Evolutionary conservation across 2,797 vertebrate genomes (phyloP).

Genomic region (Cuculus canorus): DNA sequence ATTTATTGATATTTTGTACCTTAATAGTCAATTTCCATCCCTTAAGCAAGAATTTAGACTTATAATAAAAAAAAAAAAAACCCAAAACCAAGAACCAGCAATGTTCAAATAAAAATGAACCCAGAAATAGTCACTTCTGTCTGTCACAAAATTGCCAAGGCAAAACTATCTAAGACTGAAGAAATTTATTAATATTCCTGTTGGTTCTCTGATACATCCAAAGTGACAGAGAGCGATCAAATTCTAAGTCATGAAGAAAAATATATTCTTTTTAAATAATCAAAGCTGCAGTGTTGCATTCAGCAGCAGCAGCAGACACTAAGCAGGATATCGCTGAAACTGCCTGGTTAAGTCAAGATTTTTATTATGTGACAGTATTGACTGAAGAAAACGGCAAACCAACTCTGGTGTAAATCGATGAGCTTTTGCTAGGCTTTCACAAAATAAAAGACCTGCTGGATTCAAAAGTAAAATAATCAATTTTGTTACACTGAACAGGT

Average conservation of each 20-base stretch:
- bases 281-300: background rate
- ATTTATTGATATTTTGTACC: background rate
- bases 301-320: background rate
- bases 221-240: background rate
- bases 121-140: background rate
- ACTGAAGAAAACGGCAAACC: constrained; percentile 62
- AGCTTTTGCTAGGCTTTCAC: constrained; percentile 59
- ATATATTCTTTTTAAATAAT: background rate
- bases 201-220: background rate
- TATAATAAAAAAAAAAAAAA: background rate
- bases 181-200: background rate
- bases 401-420: constrained; percentile 54
- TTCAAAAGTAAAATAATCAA: constrained; percentile 66
- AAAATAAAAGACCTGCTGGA: constrained; percentile 63
- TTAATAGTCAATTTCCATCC: background rate
- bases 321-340: background rate
- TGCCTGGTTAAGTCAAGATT: constrained; percentile 33
- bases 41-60: background rate
- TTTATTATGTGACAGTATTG: constrained; percentile 63
- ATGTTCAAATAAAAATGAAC: background rate
- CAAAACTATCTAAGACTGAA: background rate
- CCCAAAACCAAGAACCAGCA: no score
- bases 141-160: background rate
- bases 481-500: background rate
- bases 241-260: background rate